Base-by-base conservation (phyloP, 2,797 vertebrate genomes). In the Tapirus indicus region DNA sequence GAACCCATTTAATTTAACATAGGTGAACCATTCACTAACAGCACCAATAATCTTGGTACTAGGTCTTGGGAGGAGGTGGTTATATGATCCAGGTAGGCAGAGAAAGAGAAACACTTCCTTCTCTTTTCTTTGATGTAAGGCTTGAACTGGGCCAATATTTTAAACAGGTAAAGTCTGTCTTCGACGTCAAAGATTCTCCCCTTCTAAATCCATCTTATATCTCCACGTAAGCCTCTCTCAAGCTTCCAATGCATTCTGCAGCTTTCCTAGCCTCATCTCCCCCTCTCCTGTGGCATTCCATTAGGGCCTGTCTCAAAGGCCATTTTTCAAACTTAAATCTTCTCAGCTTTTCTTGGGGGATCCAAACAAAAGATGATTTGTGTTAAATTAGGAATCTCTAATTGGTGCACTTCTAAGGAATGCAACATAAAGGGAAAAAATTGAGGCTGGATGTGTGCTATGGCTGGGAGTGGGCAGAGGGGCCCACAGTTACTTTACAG, bases 221-320 rank as follows among this genome's bases (percentile, higher is more conserved):
- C 32, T 41, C 35, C 13, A 21, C 7, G 44, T 23, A 2, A 71
- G 5, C n/a, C 21, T 56, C 23, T 32, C 56, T 14, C 66, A 52
- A 9, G 9, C 20, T 23, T 78, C 41, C 54, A 35, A 0, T 0
- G 4, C 13, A 2, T 35, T 66, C 62, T 38, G 27, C 2, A 11
- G 56, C 12, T 7, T 72, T 29, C 56, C 38, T 6, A 18, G 74
- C 0, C 27, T 2, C 7, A 7, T 25, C 13, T 25, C 2, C 5
- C 0, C 52, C 13, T 14, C 27, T 54, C 0, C 2, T 5, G 14
- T 12, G 18, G 27, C 25, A 52, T 41, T 35, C 49, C 25, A 41
- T 7, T 6, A 41, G 47, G 23, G 21, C 9, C 5, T 0, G 25
- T 10, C 49, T 95, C 71, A 60, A 23, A 58, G 10, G 21, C 7